Evolutionary conservation across 2,113 vertebrate genomes (phyloP), one percentile per base, ranked within the genome.

Genomic region (Phycodurus eques): DNA sequence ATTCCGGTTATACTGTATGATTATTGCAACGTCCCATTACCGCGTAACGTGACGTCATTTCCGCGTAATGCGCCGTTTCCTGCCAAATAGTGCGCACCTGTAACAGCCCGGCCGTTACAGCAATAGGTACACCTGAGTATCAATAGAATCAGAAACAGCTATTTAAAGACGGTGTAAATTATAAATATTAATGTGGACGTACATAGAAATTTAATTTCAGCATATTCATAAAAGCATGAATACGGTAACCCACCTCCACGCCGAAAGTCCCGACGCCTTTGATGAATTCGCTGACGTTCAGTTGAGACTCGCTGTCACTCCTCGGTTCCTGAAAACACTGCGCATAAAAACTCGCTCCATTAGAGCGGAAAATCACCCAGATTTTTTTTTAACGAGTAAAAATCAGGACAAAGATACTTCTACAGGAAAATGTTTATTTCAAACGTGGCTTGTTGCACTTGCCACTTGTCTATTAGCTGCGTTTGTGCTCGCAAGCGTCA

Each of bases 261-360:
- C 92, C 93, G 87, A 96, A 94, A 72, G 89, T 82, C 69, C 88
- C 93, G 85, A 95, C 97, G 91, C 93, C 95, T 85, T 92, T 93
- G 76, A 97, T 83, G 79, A 98, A 98, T 92, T 96, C 95, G 73
- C 82, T 92, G 74, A 98, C 95, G 90, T 97, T 98, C 88, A 92
- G 93, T 89, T 96, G 92, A 82, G 92, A 93, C 90, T 98, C 95
- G 84, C 88, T 81, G 82, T 98, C 96, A 77, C 86, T 94, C 78
- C 93, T 93, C 75, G 96, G 95, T 70, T 98, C 96, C 78, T 93
- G 93, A 70, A 91, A 94, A 74, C 97, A 93, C 96, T 94, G 74
- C 54, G 62, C 20, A 80, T 22, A 71, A 59, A 75, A 80, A 66
- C 43, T 70, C 1, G 12, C 13, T 2, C 0, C 46, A 47, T 77